Base-by-base conservation (phyloP, 2,797 vertebrate species). In the Sebastes diaconus region DNA sequence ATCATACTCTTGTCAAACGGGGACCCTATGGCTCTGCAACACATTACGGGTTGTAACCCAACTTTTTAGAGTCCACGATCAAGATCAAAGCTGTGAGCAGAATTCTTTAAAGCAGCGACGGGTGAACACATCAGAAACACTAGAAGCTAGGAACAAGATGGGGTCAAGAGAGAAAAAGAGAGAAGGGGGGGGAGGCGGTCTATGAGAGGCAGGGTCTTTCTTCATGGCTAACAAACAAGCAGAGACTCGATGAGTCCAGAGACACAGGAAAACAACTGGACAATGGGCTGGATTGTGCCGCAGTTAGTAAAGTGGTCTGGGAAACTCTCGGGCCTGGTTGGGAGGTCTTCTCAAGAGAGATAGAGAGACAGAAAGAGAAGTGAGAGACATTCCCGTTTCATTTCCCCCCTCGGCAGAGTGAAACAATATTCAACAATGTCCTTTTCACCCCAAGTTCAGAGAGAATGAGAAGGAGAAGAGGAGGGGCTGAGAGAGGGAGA, bases 221-320 rank as follows among this genome's bases (percentile, higher is more conserved):
- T 68, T 52, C 65, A 79, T 81, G 64, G 83, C 79, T 79, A 73
- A 92, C 85, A 93, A 91, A 92, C 87, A 88, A 89, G 82, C 61
- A 52, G 79, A 69, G 69, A 60, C 85, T 90, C 58, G 73, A 82
- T 52, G 84, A 84, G 77, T 89, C 80, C 86, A 75, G 88, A 85
- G 78, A 84, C 77, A 46, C 61, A 22, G 71, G 75, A 86, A 90
- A 87, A 91, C 86, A 82, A 82, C 13, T 7, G 88, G 85, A 95
- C 93, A 95, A 95, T 88, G 87, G 84, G 52, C 4, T 18, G 77
- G 75, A 90, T 93, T 94, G 93, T 95, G 87, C 60, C n/a, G 63
- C 80, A 20, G 83, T 81, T 66, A 39, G 80, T 90, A 81, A 89
- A 95, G 94, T 93, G 90, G 91, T 94, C 94, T 94, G 94, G 93